A percentile compares a stretch with the other conserved stretches of the same genome.
phyloP scores from a whole-genome alignment of 2,113 vertebrate genomes.

The Nibea coibor region DNA sequence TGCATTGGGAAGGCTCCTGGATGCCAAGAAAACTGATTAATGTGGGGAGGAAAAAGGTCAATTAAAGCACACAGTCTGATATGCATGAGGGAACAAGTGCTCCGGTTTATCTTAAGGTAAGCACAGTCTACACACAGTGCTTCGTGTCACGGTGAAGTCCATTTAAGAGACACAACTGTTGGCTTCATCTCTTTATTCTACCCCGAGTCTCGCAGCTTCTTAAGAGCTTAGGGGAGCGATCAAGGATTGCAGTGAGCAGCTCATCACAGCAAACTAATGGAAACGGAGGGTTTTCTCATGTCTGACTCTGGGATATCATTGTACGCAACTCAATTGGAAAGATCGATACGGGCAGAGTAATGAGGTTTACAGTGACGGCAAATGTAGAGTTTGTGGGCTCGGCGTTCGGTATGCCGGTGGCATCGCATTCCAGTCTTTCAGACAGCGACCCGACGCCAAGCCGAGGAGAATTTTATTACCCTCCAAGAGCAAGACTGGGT shows the following conservation, averaged over 20 bases:
- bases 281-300: conserved; percentile 34
- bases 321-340: conserved; percentile 36
- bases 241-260: conserved; percentile 16
- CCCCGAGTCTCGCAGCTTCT: conserved; percentile 24
- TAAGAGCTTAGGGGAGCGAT: conserved; percentile 36
- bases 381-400: conserved; percentile 20
- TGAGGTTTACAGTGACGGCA: conserved; percentile 18
- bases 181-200: background rate
- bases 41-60: background rate
- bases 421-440: conserved; percentile 34
- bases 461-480: conserved; percentile 28
- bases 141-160: conserved; percentile 18
- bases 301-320: conserved; percentile 11
- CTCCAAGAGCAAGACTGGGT: conserved; percentile 4
- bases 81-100: background rate
- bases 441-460: conserved; percentile 35
- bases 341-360: conserved; percentile 47
- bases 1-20: background rate
- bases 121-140: background rate
- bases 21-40: background rate
- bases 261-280: conserved; percentile 49
- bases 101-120: conserved; percentile 17
- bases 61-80: background rate
- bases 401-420: conserved; percentile 1
- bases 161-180: conserved; percentile 11